These are phyloP conservation scores for Lingula anatina DNA, from an alignment of 2,888 invertebrate species.

Conservation along the genomic window DNA sequence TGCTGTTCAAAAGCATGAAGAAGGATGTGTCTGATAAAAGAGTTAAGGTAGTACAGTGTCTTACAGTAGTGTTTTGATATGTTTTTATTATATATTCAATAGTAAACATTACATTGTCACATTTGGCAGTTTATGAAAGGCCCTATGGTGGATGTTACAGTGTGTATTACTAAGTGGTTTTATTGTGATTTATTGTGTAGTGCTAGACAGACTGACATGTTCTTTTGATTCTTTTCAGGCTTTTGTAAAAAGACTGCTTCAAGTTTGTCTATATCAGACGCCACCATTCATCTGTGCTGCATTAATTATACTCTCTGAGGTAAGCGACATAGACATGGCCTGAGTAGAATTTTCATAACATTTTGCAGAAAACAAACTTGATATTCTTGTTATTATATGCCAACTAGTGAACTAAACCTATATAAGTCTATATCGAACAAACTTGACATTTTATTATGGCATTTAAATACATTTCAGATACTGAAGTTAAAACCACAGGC, in stretches of 20 bases:
- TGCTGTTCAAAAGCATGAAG: conserved; percentile 79
- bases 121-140: not conserved
- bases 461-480: conserved; percentile 13
- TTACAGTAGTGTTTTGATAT: not conserved
- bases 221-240: conserved; percentile 56
- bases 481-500: conserved; percentile 28
- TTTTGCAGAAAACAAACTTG: not conserved
- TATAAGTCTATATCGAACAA: not conserved
- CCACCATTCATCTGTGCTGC: conserved; percentile 78
- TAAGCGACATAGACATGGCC: conserved; percentile 6
- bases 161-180: too few species aligned
- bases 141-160: too few species aligned
- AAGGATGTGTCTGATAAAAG: conserved; percentile 70
- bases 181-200: too few species aligned
- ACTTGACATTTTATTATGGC: too few species aligned
- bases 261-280: conserved; percentile 60
- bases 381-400: not conserved
- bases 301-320: conserved; percentile 72
- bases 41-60: conserved; percentile 52
- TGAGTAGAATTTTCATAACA: not conserved
- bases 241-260: conserved; percentile 79
- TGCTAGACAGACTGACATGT: too few species aligned
- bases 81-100: not conserved
- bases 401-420: not conserved
- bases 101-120: not conserved